phyloP scores from a whole-genome alignment of 2,113 vertebrate genomes.

The Misgurnus anguillicaudatus region DNA sequence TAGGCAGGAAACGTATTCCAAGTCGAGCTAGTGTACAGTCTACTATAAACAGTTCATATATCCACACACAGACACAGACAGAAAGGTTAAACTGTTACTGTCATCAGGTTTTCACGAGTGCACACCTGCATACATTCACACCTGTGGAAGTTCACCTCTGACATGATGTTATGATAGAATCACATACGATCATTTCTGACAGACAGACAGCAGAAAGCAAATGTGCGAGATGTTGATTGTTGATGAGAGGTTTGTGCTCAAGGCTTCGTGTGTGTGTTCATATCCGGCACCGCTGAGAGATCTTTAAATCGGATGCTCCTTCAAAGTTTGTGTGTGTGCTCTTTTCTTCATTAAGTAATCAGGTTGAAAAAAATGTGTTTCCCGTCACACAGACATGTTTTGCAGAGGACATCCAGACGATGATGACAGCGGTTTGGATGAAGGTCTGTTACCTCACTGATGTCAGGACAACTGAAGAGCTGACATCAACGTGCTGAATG shows the following conservation, averaged over 20 bases:
- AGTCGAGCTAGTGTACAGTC: too few relatives aligned
- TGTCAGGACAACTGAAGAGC: background rate
- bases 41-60: background rate
- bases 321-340: slow-evolving; percentile 23
- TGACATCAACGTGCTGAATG: slow-evolving; percentile 17
- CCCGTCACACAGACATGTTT: background rate
- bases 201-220: background rate
- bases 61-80: background rate
- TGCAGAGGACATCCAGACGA: background rate
- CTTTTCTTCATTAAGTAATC: background rate
- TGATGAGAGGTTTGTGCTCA: background rate
- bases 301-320: background rate
- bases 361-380: background rate
- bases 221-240: background rate
- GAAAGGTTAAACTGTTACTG: background rate
- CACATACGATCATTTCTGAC: slow-evolving; percentile 1
- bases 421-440: slow-evolving; percentile 21
- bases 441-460: background rate
- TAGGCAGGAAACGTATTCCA: too few relatives aligned
- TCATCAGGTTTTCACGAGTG: slow-evolving; percentile 22
- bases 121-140: slow-evolving; percentile 39
- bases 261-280: slow-evolving; percentile 26
- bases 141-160: background rate
- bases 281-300: slow-evolving; percentile 52
- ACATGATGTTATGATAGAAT: background rate